phyloP scores from a whole-genome alignment of 1,140 invertebrate species.

The Monochamus saltuarius region DNA sequence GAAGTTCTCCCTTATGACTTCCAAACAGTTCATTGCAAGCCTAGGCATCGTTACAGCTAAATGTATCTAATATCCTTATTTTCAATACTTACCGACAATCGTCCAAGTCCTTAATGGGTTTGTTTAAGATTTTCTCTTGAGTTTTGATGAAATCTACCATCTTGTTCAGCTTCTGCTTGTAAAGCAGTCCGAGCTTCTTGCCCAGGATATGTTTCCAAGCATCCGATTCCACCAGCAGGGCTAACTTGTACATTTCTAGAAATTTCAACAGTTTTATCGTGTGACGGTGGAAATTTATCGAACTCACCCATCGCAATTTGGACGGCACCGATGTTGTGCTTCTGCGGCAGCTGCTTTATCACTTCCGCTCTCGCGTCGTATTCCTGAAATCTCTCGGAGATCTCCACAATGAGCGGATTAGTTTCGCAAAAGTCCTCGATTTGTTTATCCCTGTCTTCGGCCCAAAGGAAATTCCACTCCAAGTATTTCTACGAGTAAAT shows the following conservation, averaged over 20 bases:
- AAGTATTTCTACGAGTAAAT: slow-evolving; percentile 52
- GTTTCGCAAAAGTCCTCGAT: slow-evolving; percentile 69
- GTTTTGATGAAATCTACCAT: slow-evolving; percentile 70
- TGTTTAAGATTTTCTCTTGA: slow-evolving; percentile 64
- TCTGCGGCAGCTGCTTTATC: slow-evolving; percentile 63
- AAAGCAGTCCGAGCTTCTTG: slow-evolving; percentile 59
- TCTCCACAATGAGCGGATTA: slow-evolving; percentile 70
- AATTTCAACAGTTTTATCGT: slow-evolving; percentile 14
- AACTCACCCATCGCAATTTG: slow-evolving; percentile 64
- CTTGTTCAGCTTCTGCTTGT: slow-evolving; percentile 63
- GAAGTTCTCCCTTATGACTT: slow-evolving; percentile 70
- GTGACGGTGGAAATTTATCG: neutral
- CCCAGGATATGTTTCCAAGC: slow-evolving; percentile 72
- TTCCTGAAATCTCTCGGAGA: slow-evolving; percentile 70
- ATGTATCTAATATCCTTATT: neutral
- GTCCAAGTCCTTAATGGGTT: slow-evolving; percentile 70
- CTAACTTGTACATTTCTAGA: slow-evolving; percentile 69
- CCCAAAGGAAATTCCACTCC: slow-evolving; percentile 68
- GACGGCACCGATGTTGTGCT: slow-evolving; percentile 67
- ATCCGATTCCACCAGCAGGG: slow-evolving; percentile 67
- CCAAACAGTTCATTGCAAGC: slow-evolving; percentile 74
- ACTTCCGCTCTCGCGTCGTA: slow-evolving; percentile 67
- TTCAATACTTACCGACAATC: slow-evolving; percentile 57
- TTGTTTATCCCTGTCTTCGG: slow-evolving; percentile 65
- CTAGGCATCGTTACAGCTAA: slow-evolving; percentile 25